Base-by-base conservation (phyloP, 2,113 vertebrate species). In the Scophthalmus maximus region DNA sequence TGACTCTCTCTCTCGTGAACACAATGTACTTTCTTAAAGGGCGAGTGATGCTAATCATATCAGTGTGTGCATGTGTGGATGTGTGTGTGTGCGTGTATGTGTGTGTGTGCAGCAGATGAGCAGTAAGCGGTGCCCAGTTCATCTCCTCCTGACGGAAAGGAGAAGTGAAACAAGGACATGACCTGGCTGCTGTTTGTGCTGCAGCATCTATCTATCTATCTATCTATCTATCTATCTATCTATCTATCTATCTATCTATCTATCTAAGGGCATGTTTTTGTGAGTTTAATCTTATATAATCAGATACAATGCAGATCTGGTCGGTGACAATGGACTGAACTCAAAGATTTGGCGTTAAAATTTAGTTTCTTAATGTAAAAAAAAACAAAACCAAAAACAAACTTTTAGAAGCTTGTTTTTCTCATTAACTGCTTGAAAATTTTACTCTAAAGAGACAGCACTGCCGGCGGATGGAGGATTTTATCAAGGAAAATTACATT, bases 1-100 rank as follows among this genome's bases (percentile, higher is more conserved):
- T 36, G 34, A 12, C 34, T 36, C 34, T 36, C 34, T 36, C 34
- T 14, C 34, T 36, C 34, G 9, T 36, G 71, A 76, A 68, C 82
- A 76, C 61, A 74, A 49, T 78, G 78, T 79, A 42, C 71, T 71
- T 68, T 81, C 62, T 85, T 79, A 83, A 83, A 79, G 76, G 86
- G 71, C 60, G 22, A 15, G 55, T 47, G 14, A 79, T 77, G 64
- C 61, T 62, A 69, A 81, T 76, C 65, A 75, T 36, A 10, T 36
- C 2, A 11, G 11, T 36, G 34, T 36, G 34, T 14, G 34, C 12
- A 3, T 36, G 34, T 36, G 32, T 34, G 32, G 8, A 10, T 34
- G 32, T 34, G 32, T 34, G 9, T 34, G 32, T 34, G 32, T 34
- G 32, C 11, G 9, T 34, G 32, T 34, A 10, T 34, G 32, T 34